These are phyloP conservation scores for Sminthurinus signatus DNA, from an alignment of 1,140 invertebrate genomes.

Conservation along the genomic window DNA sequence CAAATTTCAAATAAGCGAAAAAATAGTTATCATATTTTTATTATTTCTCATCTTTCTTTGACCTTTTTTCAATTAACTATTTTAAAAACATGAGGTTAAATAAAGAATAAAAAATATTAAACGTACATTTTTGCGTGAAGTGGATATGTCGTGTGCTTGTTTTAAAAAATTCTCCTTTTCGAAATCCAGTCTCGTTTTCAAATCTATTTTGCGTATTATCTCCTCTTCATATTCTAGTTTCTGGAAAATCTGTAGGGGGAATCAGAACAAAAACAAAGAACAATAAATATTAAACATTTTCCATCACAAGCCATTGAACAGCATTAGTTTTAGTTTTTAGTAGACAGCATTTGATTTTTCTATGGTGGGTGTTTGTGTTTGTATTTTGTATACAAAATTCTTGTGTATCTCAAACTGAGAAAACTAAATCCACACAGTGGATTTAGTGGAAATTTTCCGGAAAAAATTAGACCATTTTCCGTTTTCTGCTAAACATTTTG, in stretches of 20 bases:
- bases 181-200: constrained; percentile 50
- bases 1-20: background rate
- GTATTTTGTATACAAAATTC: no score
- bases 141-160: constrained; percentile 18
- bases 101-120: background rate
- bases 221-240: constrained; percentile 66
- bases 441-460: no score
- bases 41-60: background rate
- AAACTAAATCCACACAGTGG: no score
- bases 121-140: constrained; percentile 20
- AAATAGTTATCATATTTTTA: background rate
- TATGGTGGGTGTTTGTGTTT: no score
- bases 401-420: no score
- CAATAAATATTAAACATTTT: no score
- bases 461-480: no score
- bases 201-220: constrained; percentile 52
- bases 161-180: constrained; percentile 45
- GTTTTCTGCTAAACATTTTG: no score
- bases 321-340: no score
- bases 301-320: no score
- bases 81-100: background rate
- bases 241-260: constrained; percentile 58
- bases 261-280: background rate
- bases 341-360: no score
- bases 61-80: constrained; percentile 6